Evolutionary conservation across 2,888 invertebrate genomes (phyloP).

Genomic region (Hermaeophaga mercurialis): DNA sequence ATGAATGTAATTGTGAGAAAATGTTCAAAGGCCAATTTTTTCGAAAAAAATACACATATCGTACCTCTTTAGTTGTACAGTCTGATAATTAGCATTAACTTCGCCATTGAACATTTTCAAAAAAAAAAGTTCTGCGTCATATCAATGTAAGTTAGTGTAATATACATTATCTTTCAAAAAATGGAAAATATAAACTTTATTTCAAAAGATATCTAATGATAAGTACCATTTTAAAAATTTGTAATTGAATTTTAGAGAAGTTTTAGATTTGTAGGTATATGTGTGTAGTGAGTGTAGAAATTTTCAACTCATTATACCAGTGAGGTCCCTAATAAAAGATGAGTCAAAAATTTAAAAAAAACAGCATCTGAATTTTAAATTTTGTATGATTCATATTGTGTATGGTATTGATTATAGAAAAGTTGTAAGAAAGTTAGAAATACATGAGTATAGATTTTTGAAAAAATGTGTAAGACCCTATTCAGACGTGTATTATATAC

Average conservation of each 20-base stretch:
- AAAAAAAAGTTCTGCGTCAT: slow-evolving; percentile 43
- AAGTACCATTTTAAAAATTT: slow-evolving; percentile 21
- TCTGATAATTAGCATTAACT: slow-evolving; percentile 36
- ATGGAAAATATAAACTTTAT: slow-evolving; percentile 20
- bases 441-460: slow-evolving; percentile 33
- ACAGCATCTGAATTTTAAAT: slow-evolving; percentile 28
- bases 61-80: slow-evolving; percentile 42
- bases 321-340: background rate
- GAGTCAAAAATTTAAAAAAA: slow-evolving; percentile 16
- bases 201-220: slow-evolving; percentile 15
- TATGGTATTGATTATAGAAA: slow-evolving; percentile 36
- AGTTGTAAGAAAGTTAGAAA: slow-evolving; percentile 36
- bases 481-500: slow-evolving; percentile 58
- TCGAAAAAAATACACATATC: slow-evolving; percentile 47
- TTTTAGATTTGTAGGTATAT: slow-evolving; percentile 49
- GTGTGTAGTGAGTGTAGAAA: slow-evolving; percentile 51
- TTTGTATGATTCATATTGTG: slow-evolving; percentile 27
- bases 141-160: slow-evolving; percentile 46
- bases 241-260: slow-evolving; percentile 23
- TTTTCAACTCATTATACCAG: slow-evolving; percentile 36
- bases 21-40: slow-evolving; percentile 36
- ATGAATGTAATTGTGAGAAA: slow-evolving; percentile 33
- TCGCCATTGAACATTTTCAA: slow-evolving; percentile 43
- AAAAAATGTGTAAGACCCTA: slow-evolving; percentile 53
- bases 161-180: slow-evolving; percentile 29